A percentile compares a stretch with the other conserved stretches of the same genome.
Evolutionary conservation across 2,888 invertebrate species (phyloP).

Genomic region (Stegana nigrithorax): DNA sequence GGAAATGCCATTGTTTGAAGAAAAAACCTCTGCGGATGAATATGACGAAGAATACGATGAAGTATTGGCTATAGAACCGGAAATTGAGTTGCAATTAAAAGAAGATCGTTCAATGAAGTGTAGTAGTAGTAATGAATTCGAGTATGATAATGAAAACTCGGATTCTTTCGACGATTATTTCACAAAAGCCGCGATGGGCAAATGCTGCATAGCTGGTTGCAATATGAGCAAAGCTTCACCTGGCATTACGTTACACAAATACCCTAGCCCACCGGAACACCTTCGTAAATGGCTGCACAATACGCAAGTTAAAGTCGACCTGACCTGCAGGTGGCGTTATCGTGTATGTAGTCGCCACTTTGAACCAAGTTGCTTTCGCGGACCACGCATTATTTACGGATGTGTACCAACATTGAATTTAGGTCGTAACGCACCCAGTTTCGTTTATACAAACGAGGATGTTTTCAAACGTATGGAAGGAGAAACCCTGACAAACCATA

Average conservation of each 20-base stretch:
- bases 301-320: conserved; percentile 20
- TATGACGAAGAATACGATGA: neutral
- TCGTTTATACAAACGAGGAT: neutral
- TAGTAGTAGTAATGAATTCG: conserved; percentile 7
- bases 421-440: neutral
- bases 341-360: conserved; percentile 31
- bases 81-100: conserved; percentile 1
- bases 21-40: neutral
- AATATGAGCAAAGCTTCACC: neutral
- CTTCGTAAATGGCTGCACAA: conserved; percentile 33
- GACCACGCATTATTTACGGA: conserved; percentile 24
- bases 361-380: conserved; percentile 24
- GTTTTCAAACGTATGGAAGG: neutral
- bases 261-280: conserved; percentile 29
- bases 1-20: neutral
- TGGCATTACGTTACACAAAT: conserved; percentile 29
- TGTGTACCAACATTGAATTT: conserved; percentile 30
- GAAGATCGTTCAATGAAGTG: neutral
- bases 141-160: neutral
- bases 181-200: neutral
- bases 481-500: neutral
- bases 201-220: conserved; percentile 7
- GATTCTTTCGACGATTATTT: conserved; percentile 28
- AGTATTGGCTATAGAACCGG: neutral
- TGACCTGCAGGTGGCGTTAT: conserved; percentile 5